Evolutionary conservation across 2,797 vertebrate genomes (phyloP).

Genomic region (Nyctibius grandis): DNA sequence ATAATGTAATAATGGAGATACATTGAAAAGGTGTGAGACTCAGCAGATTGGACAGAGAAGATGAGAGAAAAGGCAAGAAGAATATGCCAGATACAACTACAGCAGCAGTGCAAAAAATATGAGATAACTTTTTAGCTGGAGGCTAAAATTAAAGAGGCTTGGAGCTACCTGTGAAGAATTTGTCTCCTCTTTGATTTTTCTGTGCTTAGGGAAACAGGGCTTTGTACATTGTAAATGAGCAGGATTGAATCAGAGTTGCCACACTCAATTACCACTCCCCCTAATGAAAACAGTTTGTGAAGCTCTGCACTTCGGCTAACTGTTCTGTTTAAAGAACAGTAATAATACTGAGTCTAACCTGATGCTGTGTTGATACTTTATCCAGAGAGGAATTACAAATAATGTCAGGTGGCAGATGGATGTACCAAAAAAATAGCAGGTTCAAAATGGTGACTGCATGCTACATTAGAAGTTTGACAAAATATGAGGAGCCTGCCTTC

Average conservation of each 20-base stretch:
- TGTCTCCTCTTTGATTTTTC: constrained; percentile 11
- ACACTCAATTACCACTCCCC: not conserved
- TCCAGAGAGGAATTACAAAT: not conserved
- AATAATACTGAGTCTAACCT: not conserved
- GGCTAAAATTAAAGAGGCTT: not conserved
- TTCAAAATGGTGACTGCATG: not conserved
- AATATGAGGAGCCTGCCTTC: not conserved
- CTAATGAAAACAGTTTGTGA: not conserved
- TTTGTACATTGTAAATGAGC: not conserved
- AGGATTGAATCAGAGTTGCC: constrained; percentile 1
- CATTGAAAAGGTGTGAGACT: not conserved
- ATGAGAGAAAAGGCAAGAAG: not conserved
- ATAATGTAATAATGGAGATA: not conserved
- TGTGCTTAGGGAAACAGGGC: not conserved
- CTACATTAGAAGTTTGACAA: not conserved
- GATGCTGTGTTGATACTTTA: not conserved
- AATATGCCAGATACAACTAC: not conserved
- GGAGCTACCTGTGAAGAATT: constrained; percentile 1
- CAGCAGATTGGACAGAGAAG: not conserved
- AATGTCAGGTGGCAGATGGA: not conserved
- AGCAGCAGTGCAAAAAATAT: not conserved
- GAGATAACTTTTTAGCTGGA: not conserved
- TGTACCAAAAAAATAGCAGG: not conserved
- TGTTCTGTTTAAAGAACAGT: not conserved
- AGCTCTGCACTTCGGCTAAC: not conserved